Evolutionary conservation across 2,113 vertebrate genomes (phyloP), one percentile per base, ranked within the genome.

Genomic region (Pygoscelis adeliae): DNA sequence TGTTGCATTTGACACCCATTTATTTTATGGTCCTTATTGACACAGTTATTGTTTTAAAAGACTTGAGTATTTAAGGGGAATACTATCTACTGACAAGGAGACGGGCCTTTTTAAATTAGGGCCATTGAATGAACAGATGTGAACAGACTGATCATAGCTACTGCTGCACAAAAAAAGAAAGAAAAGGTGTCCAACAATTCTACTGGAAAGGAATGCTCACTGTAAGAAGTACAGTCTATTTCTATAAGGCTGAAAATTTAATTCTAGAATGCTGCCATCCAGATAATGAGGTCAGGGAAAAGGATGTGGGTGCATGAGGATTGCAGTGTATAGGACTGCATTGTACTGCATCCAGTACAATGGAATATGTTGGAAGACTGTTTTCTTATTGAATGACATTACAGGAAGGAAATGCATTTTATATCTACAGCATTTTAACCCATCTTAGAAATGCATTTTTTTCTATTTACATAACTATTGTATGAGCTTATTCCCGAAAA

Each of bases 191-290:
- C 76, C 58, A 86, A 49, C 30, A 74, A 7, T 53, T 81, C 46
- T 87, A 23, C 66, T 70, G 70, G 71, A 81, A 63, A 66, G 46
- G 80, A 87, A 83, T 62, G 70, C 15, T 91, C 23, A 14, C 20
- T 67, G 49, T 72, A 53, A 78, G 55, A 69, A 66, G 47, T 30
- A 21, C 15, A 89, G 58, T 40, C 30, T 52, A 40, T 80, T 92
- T 83, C 89, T 92, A 13, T 67, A 79, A 72, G 69, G 66, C 36
- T 94, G 74, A 30, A 89, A 66, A 81, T 82, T 63, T 88, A 88
- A 89, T 93, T 93, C 71, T 70, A 62, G 84, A 90, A 47, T 93
- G 74, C 77, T 96, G n/a, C 61, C 63, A 83, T 50, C 8, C 92
- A 85, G 59, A 46, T 83, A 91, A 92, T 53, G 76, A 92, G 83